Base-by-base conservation (phyloP, 2,797 vertebrate genomes). In the Vipera ursinii region DNA sequence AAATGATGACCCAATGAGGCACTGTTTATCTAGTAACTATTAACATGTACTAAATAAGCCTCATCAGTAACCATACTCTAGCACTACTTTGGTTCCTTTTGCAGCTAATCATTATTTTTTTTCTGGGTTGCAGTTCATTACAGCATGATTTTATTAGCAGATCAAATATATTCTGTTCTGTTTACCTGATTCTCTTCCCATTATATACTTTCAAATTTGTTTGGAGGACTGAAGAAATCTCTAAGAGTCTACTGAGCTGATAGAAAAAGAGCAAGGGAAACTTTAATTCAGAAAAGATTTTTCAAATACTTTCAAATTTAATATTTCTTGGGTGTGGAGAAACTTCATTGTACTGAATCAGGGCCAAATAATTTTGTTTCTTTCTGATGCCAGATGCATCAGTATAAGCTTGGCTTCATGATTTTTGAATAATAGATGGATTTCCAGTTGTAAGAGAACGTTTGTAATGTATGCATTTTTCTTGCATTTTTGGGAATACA, bases 271-370 rank as follows among this genome's bases (percentile, higher is more conserved):
- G 26, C 26, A 86, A 28, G 26, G 26, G 20, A 78, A 78, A 15
- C 48, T 53, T 86, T 53, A 48, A 86, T 48, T 55, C 14, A n/a
- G 26, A 86, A 86, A 44, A 28, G 13, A 14, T 55, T 55, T 55
- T 86, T 28, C 10, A 55, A 20, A n/a, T n/a, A 86, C 85, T 53
- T 56, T 28, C 85, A 86, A 53, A 55, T n/a, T 53, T 28, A 86
- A 86, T 17, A 55, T 48, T 56, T 44, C 8, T 88, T 93, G 94
- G 94, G 28, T 91, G 90, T 93, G 92, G 28, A 94, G 53, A 53
- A 91, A 92, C 87, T 57, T 91, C 44, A 95, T 95, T 60, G 88
- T 78, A 26, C 82, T 92, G 86, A 88, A 59, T 60, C 44, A 89
- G 92, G 63, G 51, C 24, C 57, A 86, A 61, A 56, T 32, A 17